Evolutionary conservation across 1,140 invertebrate genomes (phyloP).

Genomic region (Zaprionus gabonicus): DNA sequence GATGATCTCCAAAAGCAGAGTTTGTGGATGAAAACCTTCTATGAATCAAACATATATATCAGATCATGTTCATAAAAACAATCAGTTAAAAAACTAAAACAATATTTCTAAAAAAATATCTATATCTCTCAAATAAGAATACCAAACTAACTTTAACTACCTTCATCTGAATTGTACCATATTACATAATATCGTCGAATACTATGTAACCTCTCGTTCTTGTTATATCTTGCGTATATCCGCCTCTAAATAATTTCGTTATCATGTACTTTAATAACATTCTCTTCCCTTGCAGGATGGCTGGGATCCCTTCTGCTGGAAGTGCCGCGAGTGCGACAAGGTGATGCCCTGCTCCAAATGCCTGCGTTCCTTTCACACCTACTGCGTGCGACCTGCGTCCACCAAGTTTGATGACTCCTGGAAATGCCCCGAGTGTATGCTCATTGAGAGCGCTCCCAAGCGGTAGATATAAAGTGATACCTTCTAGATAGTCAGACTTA

Average conservation of each 20-base stretch:
- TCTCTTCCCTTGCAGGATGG: conserved; percentile 56
- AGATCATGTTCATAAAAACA: no score
- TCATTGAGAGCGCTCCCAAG: conserved; percentile 92
- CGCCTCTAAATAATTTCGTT: background rate
- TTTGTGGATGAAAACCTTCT: no score
- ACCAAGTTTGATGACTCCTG: conserved; percentile 87
- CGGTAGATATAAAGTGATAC: conserved; percentile 64
- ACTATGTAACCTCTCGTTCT: no score
- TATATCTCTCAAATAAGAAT: no score
- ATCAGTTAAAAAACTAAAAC: no score
- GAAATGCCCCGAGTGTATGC: conserved; percentile 94
- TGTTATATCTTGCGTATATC: background rate
- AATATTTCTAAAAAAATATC: no score
- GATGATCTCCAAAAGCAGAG: no score
- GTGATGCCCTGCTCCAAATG: conserved; percentile 91
- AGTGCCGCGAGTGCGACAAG: conserved; percentile 89
- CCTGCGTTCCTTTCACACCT: conserved; percentile 93
- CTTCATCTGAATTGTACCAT: no score
- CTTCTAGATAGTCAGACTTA: background rate
- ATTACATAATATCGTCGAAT: no score
- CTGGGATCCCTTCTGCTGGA: conserved; percentile 94
- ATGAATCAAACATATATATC: no score
- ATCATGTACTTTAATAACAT: background rate
- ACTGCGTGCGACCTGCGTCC: conserved; percentile 88
- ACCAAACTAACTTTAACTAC: no score